Base-by-base conservation (phyloP, 1,140 invertebrate genomes). In the Cotesia vestalis region DNA sequence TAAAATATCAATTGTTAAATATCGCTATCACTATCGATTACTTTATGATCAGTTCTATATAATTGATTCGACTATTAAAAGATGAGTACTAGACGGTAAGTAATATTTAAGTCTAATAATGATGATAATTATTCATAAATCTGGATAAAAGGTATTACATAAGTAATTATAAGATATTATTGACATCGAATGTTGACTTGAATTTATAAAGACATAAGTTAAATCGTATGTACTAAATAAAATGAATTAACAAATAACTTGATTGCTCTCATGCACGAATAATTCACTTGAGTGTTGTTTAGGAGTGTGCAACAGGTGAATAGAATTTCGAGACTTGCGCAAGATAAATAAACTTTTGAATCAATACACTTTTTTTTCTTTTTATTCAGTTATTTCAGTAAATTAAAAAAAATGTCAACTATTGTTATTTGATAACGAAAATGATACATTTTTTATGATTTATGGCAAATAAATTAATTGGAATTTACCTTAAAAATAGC, bases 401-500 rank as follows among this genome's bases (percentile, higher is more conserved):
- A 57, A 57, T 17, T 57, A 57, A 57, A 57, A 27, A 27, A 27
- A 27, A 27, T 27, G 2, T 27, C 27, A 27, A 27, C 27, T 27
- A 27, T 27, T 27, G 27, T 27, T 27, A 27, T 27, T 2, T 2
- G 27, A 27, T 27, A 27, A 27, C 27, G 2, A 27, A 27, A 27
- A 2, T 27, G 27, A 27, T 27, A 27, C 27, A 17, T 17, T 17
- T 27, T 27, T 27, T 27, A 5, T 67, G 14, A 68, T 62, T 12
- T 1, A 14, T 55, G 11, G 51, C 4, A 46, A 62, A 52, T 46
- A 5, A 27, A 36, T 51, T 6, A 27, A 36, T 51, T 6, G 73
- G 53, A 60, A 79, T 83, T 85, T 88, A 96, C 95, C 92, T 97
- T 97, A 93, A 97, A 97, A 94, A 97, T 97, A 91, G 98, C 98